Base-by-base conservation (phyloP, 2,888 invertebrate species). In the Eristalis pertinax region DNA sequence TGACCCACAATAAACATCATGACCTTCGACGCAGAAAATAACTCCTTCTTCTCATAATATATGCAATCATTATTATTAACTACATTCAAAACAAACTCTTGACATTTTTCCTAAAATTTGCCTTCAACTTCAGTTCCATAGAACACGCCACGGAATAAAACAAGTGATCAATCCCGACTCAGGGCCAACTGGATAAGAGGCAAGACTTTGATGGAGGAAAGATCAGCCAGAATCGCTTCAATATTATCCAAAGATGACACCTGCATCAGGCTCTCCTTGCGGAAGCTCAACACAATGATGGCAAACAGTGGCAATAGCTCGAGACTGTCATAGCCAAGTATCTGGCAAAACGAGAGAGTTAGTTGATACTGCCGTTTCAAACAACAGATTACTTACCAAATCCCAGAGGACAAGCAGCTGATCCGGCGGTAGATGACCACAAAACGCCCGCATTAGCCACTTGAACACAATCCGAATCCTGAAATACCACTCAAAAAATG, bases 401-500 rank as follows among this genome's bases (percentile, higher is more conserved):
- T 99, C 99, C 99, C 99, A 99, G 15, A 99, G 94, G 60, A 97
- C 95, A 3, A 99, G 94, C 1, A 99, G 94, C 92, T 99, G 98
- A 91, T 98, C 98, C 0, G 98, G 98, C 0, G 98, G 97, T 67
- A 99, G 94, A 91, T 98, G 98, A 0, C 99, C 99, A 90, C 98
- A 98, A 92, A 99, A 99, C 1, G 97, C 99, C 88, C 98, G 94
- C 96, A 99, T 98, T 64, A 99, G 93, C 99, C 99, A 99, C 93
- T 99, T 98, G 92, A 99, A 98, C 1, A 98, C 98, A 32, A 99
- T 96, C 90, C 97, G 95, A 74, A 99, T 94, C 2, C 98, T 99
- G 90, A 87, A 91, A 90, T 24, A 8, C 1, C 19, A 50, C 19
- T 7, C n/a, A 8, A n/a, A 19, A n/a, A 50, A 50, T 7, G 8